Percentiles rank a stretch among this genome's conserved stretches.
phyloP scores from a whole-genome alignment of 2,113 vertebrate species.

The Thinocorus orbignyianus region DNA sequence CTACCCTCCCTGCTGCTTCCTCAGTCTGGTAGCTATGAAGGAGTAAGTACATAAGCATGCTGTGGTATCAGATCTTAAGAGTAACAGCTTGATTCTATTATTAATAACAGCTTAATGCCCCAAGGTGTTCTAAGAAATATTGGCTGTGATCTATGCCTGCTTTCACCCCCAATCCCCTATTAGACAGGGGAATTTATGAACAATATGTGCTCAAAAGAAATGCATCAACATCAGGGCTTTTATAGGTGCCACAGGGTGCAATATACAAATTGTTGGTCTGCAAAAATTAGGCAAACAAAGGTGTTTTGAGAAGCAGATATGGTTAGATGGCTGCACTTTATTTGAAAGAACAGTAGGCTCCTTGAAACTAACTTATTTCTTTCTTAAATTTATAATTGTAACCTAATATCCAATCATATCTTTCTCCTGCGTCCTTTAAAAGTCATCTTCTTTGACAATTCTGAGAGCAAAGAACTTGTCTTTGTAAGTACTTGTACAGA shows the following conservation, averaged over 20 bases:
- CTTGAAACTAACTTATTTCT: neutral
- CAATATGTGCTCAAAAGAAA: neutral
- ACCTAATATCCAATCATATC: neutral
- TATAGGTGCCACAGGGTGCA: neutral
- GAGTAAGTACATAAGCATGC: rapidly evolving
- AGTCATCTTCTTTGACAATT: neutral
- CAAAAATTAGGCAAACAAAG: neutral
- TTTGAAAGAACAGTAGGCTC: neutral
- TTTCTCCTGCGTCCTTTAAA: neutral
- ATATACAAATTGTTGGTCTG: neutral
- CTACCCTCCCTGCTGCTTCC: neutral
- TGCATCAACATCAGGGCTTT: neutral
- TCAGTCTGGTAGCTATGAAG: neutral
- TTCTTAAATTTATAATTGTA: neutral
- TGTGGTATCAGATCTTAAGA: neutral
- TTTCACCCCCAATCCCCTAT: neutral
- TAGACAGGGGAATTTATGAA: neutral
- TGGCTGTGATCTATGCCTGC: neutral
- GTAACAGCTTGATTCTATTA: neutral
- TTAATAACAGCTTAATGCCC: neutral
- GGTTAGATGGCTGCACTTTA: neutral
- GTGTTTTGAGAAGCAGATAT: neutral
- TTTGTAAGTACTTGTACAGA: neutral
- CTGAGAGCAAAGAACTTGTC: neutral
- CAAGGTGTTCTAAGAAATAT: neutral